Conservation (phyloP, 2,113 vertebrate genomes). For the Nematolebias whitei region DNA sequence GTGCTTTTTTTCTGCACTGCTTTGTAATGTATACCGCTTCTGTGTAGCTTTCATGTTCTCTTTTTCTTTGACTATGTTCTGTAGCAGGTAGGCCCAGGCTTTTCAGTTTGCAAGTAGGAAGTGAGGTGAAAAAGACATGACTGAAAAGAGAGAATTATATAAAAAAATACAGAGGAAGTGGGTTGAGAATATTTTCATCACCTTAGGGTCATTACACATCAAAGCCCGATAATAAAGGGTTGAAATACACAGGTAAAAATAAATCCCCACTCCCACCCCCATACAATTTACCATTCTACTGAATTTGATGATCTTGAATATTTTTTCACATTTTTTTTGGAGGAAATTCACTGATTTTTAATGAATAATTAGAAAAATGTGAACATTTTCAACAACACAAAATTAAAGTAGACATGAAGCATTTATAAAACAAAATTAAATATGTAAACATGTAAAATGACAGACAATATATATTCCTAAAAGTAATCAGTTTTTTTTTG, state of each 20-base stretch:
- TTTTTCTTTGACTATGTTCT: slow-evolving; percentile 5
- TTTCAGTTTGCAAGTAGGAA: background rate
- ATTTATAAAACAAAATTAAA: no score
- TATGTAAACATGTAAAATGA: no score
- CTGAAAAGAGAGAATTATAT: background rate
- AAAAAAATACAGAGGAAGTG: background rate
- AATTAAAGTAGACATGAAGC: no score
- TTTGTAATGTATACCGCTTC: slow-evolving; percentile 24
- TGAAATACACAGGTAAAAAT: background rate
- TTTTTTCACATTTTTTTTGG: no score
- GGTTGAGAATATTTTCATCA: background rate
- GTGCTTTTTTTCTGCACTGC: slow-evolving; percentile 11
- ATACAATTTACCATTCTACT: no score
- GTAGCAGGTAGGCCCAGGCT: background rate
- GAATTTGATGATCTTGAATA: no score
- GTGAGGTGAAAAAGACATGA: background rate
- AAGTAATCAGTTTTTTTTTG: no score
- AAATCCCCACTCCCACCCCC: background rate
- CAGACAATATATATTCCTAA: no score
- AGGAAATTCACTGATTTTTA: no score
- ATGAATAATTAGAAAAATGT: no score
- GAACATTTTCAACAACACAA: no score
- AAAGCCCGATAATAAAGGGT: background rate
- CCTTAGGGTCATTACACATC: background rate
- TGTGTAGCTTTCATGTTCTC: slow-evolving; percentile 8